Evolutionary conservation across 2,888 invertebrate species (phyloP).

Genomic region (Ophion costatus): DNA sequence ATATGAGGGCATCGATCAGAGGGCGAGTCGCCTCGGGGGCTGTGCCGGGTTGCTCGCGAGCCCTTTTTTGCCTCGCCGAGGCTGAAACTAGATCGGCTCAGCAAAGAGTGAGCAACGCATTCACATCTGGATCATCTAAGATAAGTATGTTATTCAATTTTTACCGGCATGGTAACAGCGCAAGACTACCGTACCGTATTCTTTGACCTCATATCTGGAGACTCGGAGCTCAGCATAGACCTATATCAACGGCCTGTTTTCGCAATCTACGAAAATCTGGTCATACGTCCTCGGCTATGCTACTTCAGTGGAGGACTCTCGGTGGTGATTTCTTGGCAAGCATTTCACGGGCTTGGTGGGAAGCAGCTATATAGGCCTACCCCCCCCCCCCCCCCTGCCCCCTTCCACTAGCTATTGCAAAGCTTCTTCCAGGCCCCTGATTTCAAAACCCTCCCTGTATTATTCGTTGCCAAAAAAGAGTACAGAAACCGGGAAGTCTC

Average conservation of each 20-base stretch:
- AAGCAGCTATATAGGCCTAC: slow-evolving; percentile 8
- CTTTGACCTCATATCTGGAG: background rate
- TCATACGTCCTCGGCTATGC: background rate
- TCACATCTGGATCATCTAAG: too few species aligned
- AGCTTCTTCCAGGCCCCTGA: slow-evolving; percentile 52
- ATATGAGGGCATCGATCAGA: background rate
- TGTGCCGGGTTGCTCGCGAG: too few species aligned
- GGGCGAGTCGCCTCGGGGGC: background rate
- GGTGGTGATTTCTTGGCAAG: slow-evolving; percentile 42
- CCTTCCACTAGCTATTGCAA: background rate
- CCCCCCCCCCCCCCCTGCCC: slow-evolving; percentile 20
- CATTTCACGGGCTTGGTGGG: slow-evolving; percentile 16
- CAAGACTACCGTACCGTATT: too few species aligned
- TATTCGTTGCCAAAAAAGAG: background rate
- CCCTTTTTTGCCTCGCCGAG: too few species aligned
- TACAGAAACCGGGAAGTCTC: background rate
- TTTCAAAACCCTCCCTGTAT: slow-evolving; percentile 31
- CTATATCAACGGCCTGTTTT: slow-evolving; percentile 20
- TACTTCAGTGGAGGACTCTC: slow-evolving; percentile 6
- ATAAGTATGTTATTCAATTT: too few species aligned
- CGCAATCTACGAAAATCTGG: slow-evolving; percentile 9
- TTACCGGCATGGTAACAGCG: too few species aligned
- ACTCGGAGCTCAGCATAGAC: background rate
- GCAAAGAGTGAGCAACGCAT: too few species aligned
- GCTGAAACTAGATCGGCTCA: too few species aligned